Evolutionary conservation across 2,113 vertebrate species (phyloP).

Genomic region (Ammospiza nelsoni): DNA sequence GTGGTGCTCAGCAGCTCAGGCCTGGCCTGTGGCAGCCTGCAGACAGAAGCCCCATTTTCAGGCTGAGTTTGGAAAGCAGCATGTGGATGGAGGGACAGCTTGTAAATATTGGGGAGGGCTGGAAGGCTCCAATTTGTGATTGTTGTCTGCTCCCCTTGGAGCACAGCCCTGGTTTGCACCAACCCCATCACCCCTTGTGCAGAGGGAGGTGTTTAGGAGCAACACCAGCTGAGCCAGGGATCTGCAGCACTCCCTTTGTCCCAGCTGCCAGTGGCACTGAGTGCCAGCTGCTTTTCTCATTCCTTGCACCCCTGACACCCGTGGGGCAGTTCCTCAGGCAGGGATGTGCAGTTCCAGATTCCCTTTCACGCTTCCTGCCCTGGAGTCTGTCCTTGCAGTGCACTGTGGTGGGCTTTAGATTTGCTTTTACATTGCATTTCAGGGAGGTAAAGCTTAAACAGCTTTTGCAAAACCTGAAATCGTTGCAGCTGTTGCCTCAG

Average conservation of each 20-base stretch:
- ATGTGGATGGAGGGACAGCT: accelerated
- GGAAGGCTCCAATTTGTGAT: neutral
- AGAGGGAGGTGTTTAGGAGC: neutral
- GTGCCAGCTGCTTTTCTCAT: neutral
- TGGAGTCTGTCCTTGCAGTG: neutral
- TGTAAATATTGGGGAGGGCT: neutral
- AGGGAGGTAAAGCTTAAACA: neutral
- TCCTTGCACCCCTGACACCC: neutral
- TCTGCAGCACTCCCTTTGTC: neutral
- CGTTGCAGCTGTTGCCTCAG: neutral
- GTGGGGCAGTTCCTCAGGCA: neutral
- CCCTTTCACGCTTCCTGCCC: neutral
- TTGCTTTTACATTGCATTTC: neutral
- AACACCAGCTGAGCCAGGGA: neutral
- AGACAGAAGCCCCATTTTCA: neutral
- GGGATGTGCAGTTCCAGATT: neutral
- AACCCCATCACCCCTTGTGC: neutral
- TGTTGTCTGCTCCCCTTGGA: neutral
- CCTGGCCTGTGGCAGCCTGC: neutral
- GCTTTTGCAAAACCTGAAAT: neutral
- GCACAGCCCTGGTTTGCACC: neutral
- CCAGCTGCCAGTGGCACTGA: neutral
- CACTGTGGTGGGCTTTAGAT: neutral
- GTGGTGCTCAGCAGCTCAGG: neutral
- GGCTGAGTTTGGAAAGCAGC: neutral